Base-by-base conservation (phyloP, 2,797 vertebrate genomes). In the Neosilurus hyrtlii region DNA sequence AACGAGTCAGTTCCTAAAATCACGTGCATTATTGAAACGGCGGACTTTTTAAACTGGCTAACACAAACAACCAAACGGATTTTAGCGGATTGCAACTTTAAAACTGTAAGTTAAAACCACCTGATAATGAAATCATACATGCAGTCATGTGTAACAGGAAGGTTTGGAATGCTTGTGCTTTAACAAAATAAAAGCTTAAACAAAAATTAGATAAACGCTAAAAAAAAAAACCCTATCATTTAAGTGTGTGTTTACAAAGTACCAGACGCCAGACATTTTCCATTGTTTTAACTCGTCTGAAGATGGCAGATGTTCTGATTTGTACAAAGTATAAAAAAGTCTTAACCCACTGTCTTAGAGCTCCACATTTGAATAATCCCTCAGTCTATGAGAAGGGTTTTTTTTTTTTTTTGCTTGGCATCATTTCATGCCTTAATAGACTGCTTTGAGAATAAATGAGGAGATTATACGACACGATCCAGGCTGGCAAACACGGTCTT, bases 361-460 rank as follows among this genome's bases (percentile, higher is more conserved):
- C 82, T 91, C 90, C 90, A 81, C 89, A 91, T 94, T 92, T 91
- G 86, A 93, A 92, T 93, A 93, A 93, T 93, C 90, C 91, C 83
- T 90, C 80, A 81, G 87, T 90, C 88, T 89, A 83, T 14, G 67
- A 87, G 86, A 88, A 85, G 89, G 90, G 90, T 82, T 87, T 86
- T 87, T 79, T 81, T 81, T 78, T 83, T 87, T 87, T 88, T 89
- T 75, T 71, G 86, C 80, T 79, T 87, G 86, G 80, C 84, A 85
- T 86, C 79, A 88, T 88, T 91, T 86, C 89, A 87, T 82, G 83
- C 87, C 75, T 89, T 88, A 89, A 88, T 84, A 87, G 86, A 83
- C 85, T 86, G 88, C 84, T 88, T 78, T 87, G 85, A 86, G 87
- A 89, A 88, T 86, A 86, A 90, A 88, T 87, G 80, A 84, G 82